Conservation (phyloP, 2,797 vertebrate genomes). For the Bradypus variegatus region DNA sequence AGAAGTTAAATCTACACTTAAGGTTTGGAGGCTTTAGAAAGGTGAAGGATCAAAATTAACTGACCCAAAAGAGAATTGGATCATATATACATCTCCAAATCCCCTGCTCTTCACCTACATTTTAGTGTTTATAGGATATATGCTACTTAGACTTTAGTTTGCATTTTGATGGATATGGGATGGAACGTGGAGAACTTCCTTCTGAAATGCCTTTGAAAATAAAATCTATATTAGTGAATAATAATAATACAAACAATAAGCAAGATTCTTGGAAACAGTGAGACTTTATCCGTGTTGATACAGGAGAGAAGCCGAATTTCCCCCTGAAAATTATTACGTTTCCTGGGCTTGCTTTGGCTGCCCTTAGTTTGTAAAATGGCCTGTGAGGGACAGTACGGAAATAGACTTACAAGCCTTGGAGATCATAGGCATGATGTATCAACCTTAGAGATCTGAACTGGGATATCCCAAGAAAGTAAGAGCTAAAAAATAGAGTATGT, state of each 20-base stretch:
- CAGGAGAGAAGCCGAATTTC: neutral
- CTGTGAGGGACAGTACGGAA: neutral
- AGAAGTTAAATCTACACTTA: constrained; percentile 48
- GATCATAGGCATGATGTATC: neutral
- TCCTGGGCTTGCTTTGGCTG: constrained; percentile 11
- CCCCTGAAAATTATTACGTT: neutral
- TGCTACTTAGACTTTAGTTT: neutral
- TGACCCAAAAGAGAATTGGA: neutral
- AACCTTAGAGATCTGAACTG: constrained; percentile 11
- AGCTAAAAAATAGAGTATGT: neutral
- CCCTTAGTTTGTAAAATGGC: constrained; percentile 13
- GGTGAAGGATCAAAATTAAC: constrained; percentile 35
- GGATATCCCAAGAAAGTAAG: neutral
- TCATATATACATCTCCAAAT: neutral
- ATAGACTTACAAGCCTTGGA: neutral
- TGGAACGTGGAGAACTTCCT: neutral
- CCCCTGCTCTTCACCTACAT: neutral
- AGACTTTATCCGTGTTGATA: neutral
- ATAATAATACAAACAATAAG: neutral
- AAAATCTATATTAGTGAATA: constrained; percentile 18
- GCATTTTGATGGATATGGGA: neutral
- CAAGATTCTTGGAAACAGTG: neutral
- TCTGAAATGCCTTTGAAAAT: constrained; percentile 43
- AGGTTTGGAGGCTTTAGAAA: constrained; percentile 21
- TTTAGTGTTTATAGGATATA: neutral